Conservation (phyloP, 35 echinoderm and acorn worm species). For the Holothuria glaberrima region DNA sequence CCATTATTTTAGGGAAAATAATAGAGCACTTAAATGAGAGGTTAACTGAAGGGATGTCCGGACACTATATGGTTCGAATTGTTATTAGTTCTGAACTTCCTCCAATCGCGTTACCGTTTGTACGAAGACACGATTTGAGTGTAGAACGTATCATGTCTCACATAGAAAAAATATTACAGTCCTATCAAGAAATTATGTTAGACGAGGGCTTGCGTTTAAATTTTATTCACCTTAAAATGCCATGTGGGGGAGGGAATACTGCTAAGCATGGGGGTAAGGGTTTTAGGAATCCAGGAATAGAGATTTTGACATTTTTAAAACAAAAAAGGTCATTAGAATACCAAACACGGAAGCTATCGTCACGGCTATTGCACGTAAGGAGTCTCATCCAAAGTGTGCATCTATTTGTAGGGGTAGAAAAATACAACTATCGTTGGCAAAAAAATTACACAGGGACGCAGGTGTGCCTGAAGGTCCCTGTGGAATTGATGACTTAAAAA, state of each 20-base stretch:
- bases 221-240: constrained; percentile 62
- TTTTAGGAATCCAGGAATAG: not conserved
- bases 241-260: constrained; percentile 8
- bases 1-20: not conserved
- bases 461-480: constrained; percentile 58
- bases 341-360: constrained; percentile 59
- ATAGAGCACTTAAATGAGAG: constrained; percentile 18
- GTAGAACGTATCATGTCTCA: constrained; percentile 46
- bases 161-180: constrained; percentile 64
- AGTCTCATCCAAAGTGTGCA: constrained; percentile 42
- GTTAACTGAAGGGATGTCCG: constrained; percentile 19
- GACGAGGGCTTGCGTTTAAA: constrained; percentile 33
- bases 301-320: constrained; percentile 8
- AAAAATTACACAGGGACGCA: constrained; percentile 62
- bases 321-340: not conserved
- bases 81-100: constrained; percentile 32
- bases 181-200: constrained; percentile 50
- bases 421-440: constrained; percentile 43
- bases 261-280: not conserved
- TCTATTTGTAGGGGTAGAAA: constrained; percentile 12
- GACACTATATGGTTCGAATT: constrained; percentile 36
- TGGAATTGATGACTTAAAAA: constrained; percentile 54
- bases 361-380: constrained; percentile 49
- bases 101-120: constrained; percentile 56
- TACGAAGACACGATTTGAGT: constrained; percentile 35